Evolutionary conservation across 1,140 invertebrate species (phyloP).

Genomic region (Drosophila yakuba): DNA sequence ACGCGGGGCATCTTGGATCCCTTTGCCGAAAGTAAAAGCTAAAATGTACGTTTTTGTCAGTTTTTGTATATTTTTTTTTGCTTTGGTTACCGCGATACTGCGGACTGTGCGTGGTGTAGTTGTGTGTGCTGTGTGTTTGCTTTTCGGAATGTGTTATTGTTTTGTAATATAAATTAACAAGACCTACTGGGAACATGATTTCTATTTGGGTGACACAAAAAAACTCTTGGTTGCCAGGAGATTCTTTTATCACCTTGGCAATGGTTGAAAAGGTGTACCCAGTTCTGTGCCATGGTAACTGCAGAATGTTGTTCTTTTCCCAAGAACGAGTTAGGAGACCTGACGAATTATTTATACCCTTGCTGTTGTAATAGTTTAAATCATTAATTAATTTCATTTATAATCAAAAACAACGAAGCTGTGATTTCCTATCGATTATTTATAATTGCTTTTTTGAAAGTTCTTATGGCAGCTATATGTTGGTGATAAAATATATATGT

Average conservation of each 20-base stretch:
- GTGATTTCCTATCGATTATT: too few relatives aligned
- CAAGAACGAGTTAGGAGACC: not conserved
- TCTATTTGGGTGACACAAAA: slow-evolving; percentile 20
- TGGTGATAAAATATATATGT: too few relatives aligned
- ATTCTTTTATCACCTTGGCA: slow-evolving; percentile 11
- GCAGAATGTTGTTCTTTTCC: not conserved
- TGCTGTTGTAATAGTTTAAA: too few relatives aligned
- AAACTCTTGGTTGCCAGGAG: slow-evolving; percentile 41
- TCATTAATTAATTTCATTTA: too few relatives aligned
- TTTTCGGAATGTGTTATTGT: slow-evolving; percentile 18
- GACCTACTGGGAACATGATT: slow-evolving; percentile 50
- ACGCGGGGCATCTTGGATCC: slow-evolving; percentile 71
- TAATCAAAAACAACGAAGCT: too few relatives aligned
- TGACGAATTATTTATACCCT: too few relatives aligned
- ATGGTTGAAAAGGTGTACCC: not conserved
- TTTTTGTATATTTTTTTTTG: slow-evolving; percentile 2
- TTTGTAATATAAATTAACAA: slow-evolving; percentile 40
- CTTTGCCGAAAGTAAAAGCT: slow-evolving; percentile 6
- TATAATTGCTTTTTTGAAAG: too few relatives aligned
- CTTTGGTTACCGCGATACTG: slow-evolving; percentile 7
- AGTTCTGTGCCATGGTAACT: not conserved
- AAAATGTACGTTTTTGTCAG: not conserved
- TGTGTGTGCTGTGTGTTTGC: slow-evolving; percentile 13
- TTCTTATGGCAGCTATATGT: too few relatives aligned
- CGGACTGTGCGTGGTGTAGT: slow-evolving; percentile 3